phyloP scores from a whole-genome alignment of 2,113 vertebrate species.

The Heliornis fulica region DNA sequence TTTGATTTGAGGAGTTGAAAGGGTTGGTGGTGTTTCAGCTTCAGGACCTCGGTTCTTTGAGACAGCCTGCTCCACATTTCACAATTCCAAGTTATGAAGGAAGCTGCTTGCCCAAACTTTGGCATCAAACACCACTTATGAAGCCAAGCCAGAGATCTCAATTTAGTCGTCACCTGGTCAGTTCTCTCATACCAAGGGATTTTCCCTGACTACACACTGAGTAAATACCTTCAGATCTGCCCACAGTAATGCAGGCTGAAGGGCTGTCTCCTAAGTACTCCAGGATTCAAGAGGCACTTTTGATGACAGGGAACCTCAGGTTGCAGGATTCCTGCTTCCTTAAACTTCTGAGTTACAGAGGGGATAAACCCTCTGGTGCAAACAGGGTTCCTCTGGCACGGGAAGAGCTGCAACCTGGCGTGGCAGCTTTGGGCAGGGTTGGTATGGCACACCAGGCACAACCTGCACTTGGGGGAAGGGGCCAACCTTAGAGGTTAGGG shows the following conservation, averaged over 20 bases:
- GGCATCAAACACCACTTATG: background rate
- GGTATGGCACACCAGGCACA: background rate
- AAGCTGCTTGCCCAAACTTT: background rate
- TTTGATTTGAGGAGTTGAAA: background rate
- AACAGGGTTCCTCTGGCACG: background rate
- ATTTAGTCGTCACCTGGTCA: background rate
- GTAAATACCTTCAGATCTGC: background rate
- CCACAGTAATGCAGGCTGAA: background rate
- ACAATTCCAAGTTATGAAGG: background rate
- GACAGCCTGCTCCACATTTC: background rate
- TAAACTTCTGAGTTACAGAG: background rate
- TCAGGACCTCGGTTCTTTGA: background rate
- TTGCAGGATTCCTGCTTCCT: background rate
- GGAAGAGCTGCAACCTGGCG: background rate
- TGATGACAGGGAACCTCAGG: background rate
- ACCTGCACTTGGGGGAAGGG: background rate
- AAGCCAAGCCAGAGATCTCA: background rate
- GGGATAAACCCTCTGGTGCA: background rate
- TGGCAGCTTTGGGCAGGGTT: background rate
- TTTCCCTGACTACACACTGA: background rate
- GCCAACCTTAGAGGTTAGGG: background rate
- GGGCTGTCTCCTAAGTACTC: background rate
- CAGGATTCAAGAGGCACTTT: background rate
- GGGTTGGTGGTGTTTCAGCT: background rate
- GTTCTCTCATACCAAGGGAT: background rate